These are phyloP conservation scores for Xyrauchen texanus DNA, from an alignment of 2,113 vertebrate species.

Conservation along the genomic window DNA sequence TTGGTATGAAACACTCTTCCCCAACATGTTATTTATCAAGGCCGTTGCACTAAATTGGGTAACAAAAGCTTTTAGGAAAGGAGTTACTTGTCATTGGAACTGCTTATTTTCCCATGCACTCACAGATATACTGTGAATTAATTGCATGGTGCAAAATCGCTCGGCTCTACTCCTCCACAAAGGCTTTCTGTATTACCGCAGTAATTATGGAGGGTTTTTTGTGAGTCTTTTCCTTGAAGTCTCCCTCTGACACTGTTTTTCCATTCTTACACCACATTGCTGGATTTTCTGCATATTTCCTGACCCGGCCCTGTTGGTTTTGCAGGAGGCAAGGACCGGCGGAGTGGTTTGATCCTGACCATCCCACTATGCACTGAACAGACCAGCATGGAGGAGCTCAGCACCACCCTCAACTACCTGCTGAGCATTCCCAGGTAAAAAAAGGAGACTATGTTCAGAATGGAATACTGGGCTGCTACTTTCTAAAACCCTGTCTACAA, in stretches of 20 bases:
- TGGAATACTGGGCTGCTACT: too few relatives aligned
- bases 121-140: background rate
- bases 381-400: slow-evolving; percentile 97
- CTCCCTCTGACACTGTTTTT: slow-evolving; percentile 29
- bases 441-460: background rate
- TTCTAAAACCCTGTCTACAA: too few relatives aligned
- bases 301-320: background rate
- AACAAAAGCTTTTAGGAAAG: background rate
- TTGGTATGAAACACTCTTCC: background rate
- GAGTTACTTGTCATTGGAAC: slow-evolving; percentile 4
- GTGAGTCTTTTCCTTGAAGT: slow-evolving; percentile 11
- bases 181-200: slow-evolving; percentile 1
- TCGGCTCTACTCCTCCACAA: background rate
- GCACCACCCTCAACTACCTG: slow-evolving; percentile 93
- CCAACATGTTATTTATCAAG: background rate
- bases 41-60: background rate
- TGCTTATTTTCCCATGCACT: background rate
- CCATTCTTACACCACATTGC: background rate
- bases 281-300: background rate
- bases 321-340: slow-evolving; percentile 94
- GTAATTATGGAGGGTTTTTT: slow-evolving; percentile 11
- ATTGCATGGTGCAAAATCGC: background rate
- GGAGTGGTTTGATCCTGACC: slow-evolving; percentile 97
- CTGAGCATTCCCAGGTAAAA: slow-evolving; percentile 96
- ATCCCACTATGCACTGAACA: slow-evolving; percentile 96